A percentile compares a stretch with the other conserved stretches of the same genome.
phyloP scores from a whole-genome alignment of 2,113 vertebrate genomes.

The Zosterops lateralis region DNA sequence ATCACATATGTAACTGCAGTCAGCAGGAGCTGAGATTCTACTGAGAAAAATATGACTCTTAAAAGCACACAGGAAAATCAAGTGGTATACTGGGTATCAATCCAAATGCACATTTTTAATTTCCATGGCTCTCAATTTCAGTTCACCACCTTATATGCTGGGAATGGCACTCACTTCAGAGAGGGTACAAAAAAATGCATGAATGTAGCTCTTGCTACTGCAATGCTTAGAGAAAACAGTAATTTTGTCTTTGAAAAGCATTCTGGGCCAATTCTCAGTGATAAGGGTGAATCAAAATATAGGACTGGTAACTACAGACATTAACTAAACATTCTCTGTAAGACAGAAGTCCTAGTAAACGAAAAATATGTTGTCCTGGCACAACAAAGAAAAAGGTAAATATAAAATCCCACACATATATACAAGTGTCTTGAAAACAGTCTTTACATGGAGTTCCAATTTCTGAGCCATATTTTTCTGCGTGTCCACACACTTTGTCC shows the following conservation, averaged over 20 bases:
- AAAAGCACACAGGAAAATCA: background rate
- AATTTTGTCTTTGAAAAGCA: background rate
- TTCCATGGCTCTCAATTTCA: background rate
- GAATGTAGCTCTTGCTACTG: background rate
- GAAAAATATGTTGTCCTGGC: background rate
- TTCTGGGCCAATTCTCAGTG: background rate
- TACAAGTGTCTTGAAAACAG: background rate
- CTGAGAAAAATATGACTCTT: background rate
- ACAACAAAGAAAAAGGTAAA: background rate
- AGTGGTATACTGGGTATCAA: background rate
- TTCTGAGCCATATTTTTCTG: background rate
- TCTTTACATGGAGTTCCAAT: background rate
- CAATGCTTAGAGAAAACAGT: background rate
- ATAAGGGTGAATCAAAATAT: background rate
- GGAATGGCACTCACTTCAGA: background rate
- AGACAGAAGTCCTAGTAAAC: background rate
- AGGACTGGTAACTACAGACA: background rate
- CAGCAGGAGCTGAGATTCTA: background rate
- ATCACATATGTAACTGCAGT: background rate
- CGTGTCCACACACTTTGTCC: background rate
- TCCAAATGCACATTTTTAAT: background rate
- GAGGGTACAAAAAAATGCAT: background rate
- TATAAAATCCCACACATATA: background rate
- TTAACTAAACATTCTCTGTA: background rate
- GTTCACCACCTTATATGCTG: background rate